Conservation (phyloP, 1,140 invertebrate species). For the Bombus cullumanus region DNA sequence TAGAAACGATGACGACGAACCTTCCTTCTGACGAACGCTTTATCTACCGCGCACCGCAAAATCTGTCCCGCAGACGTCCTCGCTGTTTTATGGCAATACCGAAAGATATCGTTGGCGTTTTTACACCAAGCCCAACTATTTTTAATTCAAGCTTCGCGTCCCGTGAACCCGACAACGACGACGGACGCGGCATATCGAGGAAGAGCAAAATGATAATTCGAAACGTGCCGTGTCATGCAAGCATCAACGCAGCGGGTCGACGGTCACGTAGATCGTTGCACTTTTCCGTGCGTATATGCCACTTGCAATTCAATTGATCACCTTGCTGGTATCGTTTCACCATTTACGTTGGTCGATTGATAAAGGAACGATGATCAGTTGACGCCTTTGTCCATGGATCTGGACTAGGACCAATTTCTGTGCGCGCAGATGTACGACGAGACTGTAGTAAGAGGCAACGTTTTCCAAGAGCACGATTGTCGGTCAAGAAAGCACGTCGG, state of each 20-base stretch:
- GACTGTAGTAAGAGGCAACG: too few species aligned
- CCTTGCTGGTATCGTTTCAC: slow-evolving; percentile 25
- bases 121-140: slow-evolving; percentile 11
- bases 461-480: background rate
- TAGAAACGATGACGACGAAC: background rate
- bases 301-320: slow-evolving; percentile 42
- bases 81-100: background rate
- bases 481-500: background rate
- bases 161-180: background rate
- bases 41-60: background rate
- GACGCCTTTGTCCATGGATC: background rate
- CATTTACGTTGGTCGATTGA: slow-evolving; percentile 4
- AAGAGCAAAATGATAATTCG: slow-evolving; percentile 41
- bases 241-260: background rate
- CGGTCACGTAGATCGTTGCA: slow-evolving; percentile 55
- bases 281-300: slow-evolving; percentile 20
- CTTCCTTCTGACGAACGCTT: background rate
- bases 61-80: background rate
- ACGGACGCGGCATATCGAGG: background rate
- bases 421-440: background rate
- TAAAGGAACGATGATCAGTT: background rate
- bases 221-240: slow-evolving; percentile 38
- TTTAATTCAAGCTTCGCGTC: slow-evolving; percentile 15
- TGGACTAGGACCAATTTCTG: background rate
- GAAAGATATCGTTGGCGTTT: background rate